Evolutionary conservation across 2,797 vertebrate species (phyloP), one percentile per base, ranked within the genome.

Genomic region (Rhinophrynus dorsalis): DNA sequence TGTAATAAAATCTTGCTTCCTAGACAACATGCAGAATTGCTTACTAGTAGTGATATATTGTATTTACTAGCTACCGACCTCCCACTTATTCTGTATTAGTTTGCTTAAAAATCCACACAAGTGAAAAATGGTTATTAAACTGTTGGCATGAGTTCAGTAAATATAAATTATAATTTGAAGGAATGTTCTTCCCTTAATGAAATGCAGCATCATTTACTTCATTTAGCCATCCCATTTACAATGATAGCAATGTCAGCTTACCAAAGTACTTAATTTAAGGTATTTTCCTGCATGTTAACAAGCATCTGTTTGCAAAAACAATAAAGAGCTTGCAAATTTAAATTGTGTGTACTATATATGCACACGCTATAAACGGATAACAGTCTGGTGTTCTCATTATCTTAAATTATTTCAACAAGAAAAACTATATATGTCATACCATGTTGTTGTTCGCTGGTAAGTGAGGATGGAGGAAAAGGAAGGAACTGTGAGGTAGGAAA

Each of bases 161-260:
- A 60, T 67, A 60, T 73, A 42, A 71, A 71, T 71, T 15, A 40
- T 45, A 27, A 54, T 66, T 66, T 52, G 60, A 73, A 67, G 52
- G 44, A 29, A 42, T 52, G 51, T 59, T 64, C 45, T 67, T 73
- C n/a, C 54, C 56, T 32, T 59, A 73, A 66, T 66, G 62, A 73
- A 67, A 73, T 60, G 62, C 27, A 21, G 45, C 33, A 24, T 52
- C 27, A 73, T 66, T 72, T 52, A 59, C 51, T 73, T 60, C 37
- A 60, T 66, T 59, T 60, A 60, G 26, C 29, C 18, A 24, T 59
- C 61, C 59, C 24, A 66, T 73, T 17, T 73, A 66, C 54, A 30
- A 18, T 37, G 55, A 66, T 73, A 45, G 63, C 55, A 66, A 60
- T 59, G 68, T 58, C 68, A 72, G 20, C 32, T 64, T 64, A 71